Evolutionary conservation across 1,140 invertebrate genomes (phyloP), one percentile per base, ranked within the genome.

Genomic region (Anastrepha obliqua): DNA sequence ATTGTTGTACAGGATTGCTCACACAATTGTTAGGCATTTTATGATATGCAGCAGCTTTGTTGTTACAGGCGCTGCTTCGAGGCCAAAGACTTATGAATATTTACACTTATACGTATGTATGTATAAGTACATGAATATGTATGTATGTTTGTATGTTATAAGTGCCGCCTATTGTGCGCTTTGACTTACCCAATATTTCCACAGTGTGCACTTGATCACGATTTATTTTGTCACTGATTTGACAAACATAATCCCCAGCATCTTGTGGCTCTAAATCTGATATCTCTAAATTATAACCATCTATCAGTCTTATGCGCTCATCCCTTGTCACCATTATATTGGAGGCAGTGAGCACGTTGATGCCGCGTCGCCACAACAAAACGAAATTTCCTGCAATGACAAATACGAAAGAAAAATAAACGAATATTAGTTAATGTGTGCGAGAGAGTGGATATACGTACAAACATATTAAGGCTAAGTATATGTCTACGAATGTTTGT

Each of bases 271-370:
- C 92, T 89, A 96, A 95, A 90, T 96, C 94, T 47, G 95, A 95
- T 87, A 96, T 96, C 91, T 96, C 95, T 88, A 96, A 93, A 91
- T 96, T 96, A 91, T 95, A 96, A 7, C 95, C 96, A 90, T 96
- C 95, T 59, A 96, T 95, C 86, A 96, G 94, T 65, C 95, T 93
- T 92, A 96, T 95, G 87, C 96, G 91, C 88, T 95, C 94, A 92
- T 96, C 96, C 67, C 95, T 93, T 29, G 95, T 96, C 85, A 96
- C 95, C 95, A 96, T 96, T n/a, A 96, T 94, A 87, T 95, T 95
- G 65, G 95, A 95, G 3, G 96, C 96, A 8, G 96, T 96, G 70
- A 96, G 94, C 4, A 96, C 96, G 15, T 96, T 94, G 60, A 94
- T 94, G 17, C 96, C 96, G 86, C 96, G 93, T 86, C 95, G 94